phyloP scores from a whole-genome alignment of 2,797 vertebrate genomes.

The Rhabdomys pumilio region DNA sequence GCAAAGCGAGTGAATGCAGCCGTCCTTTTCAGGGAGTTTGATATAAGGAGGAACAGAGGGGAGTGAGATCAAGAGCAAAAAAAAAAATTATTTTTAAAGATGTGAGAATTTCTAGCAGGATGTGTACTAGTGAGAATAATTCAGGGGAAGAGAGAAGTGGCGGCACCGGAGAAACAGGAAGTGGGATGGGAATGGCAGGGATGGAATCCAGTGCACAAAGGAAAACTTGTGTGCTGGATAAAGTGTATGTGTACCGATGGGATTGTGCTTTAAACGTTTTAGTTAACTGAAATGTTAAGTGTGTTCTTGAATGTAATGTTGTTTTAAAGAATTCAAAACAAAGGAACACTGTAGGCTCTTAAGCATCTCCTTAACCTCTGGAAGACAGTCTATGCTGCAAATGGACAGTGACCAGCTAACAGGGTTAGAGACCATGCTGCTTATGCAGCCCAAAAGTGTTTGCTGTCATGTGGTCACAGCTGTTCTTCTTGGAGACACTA shows the following conservation, averaged over 20 bases:
- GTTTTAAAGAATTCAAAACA: background rate
- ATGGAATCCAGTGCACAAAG: too few species aligned
- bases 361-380: background rate
- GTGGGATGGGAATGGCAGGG: background rate
- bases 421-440: background rate
- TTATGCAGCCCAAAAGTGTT: background rate
- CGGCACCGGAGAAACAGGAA: background rate
- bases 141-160: constrained; percentile 15
- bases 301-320: constrained; percentile 36
- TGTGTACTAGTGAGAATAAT: background rate
- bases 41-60: constrained; percentile 33
- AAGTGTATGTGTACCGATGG: background rate
- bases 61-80: constrained; percentile 30
- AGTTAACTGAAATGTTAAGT: background rate
- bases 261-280: background rate
- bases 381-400: background rate
- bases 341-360: background rate
- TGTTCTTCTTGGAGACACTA: background rate
- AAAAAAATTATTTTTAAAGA: background rate
- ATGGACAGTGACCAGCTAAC: background rate
- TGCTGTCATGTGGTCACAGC: background rate
- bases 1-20: constrained; percentile 26
- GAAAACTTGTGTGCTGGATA: background rate
- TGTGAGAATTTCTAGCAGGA: constrained; percentile 11
- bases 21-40: constrained; percentile 30